These are phyloP conservation scores for Tapirus indicus DNA, from an alignment of 2,797 vertebrate species.

Conservation along the genomic window DNA sequence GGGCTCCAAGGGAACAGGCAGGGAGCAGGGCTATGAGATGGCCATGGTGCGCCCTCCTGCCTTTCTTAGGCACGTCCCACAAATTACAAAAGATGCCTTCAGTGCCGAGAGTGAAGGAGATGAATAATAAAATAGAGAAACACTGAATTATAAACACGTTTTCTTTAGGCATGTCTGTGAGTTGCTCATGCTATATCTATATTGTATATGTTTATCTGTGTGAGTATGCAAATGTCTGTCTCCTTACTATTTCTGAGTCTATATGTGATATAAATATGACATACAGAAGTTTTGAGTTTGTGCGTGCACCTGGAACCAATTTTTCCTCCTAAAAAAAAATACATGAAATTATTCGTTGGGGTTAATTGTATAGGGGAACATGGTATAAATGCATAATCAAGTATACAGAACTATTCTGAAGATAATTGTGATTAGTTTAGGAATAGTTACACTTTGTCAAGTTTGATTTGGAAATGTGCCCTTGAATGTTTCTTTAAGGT, in stretches of 20 bases:
- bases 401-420: background rate
- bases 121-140: background rate
- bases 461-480: background rate
- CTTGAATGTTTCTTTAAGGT: conserved; percentile 18
- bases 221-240: background rate
- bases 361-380: background rate
- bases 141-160: background rate
- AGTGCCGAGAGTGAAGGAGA: background rate
- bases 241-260: background rate
- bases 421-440: background rate
- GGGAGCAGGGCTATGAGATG: background rate
- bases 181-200: background rate
- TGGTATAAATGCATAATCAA: background rate
- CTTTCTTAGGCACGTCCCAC: background rate
- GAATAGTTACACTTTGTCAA: conserved; percentile 6
- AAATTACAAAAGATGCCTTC: background rate
- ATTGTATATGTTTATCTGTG: background rate
- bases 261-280: background rate
- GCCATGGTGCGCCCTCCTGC: accelerated
- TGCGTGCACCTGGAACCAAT: background rate
- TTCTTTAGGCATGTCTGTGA: background rate
- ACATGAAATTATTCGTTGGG: background rate
- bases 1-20: background rate
- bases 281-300: background rate
- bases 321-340: background rate